Base-by-base conservation (phyloP, 2,888 invertebrate genomes). In the Rhogogaster chlorosoma region DNA sequence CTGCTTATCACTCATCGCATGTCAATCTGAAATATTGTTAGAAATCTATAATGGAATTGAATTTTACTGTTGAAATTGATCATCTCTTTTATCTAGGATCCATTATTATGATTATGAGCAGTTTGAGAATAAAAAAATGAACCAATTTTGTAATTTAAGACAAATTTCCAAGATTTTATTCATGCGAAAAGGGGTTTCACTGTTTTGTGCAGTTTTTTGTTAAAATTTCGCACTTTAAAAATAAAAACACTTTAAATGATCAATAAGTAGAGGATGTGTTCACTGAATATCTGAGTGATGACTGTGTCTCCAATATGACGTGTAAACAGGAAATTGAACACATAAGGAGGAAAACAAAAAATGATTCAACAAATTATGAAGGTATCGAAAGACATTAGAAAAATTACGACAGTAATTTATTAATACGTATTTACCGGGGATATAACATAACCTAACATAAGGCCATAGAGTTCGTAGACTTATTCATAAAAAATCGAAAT, bases 1-100 rank as follows among this genome's bases (percentile, higher is more conserved):
- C 90, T 93, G 93, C 89, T 93, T 93, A 91, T 93, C 93, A 91
- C 92, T 93, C 93, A 93, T 93, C 91, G 93, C 93, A 93, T 90
- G 90, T 92, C 89, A 92, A 89, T 91, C 93, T 93, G 89, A n/a
- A 91, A 82, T 67, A 26, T 32, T 15, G 22, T 15, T 15, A 4
- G 2, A 22, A 83, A 61, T 32, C n/a, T 38, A 57, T 0, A 49
- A 26, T 26, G 15, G 9, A 26, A 64, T 22, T 64, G 64, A 64
- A 57, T 57, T 53, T 6, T 5, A 53, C 26, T 61, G 29, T 26
- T n/a, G 6, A 57, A n/a, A 57, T 57, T n/a, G n/a, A n/a, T n/a
- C n/a, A 6, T 53, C n/a, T 10, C 1, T 10, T 26, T 5, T 26
- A 61, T 10, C 61, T 61, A 61, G 9, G 61, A 49, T 18, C n/a